These are phyloP conservation scores for Tyrophagus putrescentiae DNA, from an alignment of 1,140 invertebrate species.

Conservation along the genomic window DNA sequence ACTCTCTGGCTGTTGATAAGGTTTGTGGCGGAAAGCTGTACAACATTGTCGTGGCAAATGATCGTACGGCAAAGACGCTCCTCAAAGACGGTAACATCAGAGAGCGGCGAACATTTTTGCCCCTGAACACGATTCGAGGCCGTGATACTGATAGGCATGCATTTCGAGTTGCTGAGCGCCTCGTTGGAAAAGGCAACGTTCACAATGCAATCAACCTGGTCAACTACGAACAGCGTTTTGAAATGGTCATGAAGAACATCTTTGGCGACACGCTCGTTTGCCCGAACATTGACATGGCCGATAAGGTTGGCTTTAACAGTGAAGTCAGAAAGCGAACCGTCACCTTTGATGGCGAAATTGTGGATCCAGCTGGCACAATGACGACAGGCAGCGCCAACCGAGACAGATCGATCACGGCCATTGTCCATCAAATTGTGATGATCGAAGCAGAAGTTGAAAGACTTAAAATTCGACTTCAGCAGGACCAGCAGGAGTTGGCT, in stretches of 20 bases:
- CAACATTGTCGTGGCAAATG: conserved; percentile 77
- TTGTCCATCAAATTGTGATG: conserved; percentile 14
- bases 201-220: conserved; percentile 65
- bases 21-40: conserved; percentile 71
- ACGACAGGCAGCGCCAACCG: conserved; percentile 43
- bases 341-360: conserved; percentile 78
- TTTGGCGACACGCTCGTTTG: conserved; percentile 78
- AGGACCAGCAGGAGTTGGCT: conserved; percentile 40
- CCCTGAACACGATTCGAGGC: conserved; percentile 73
- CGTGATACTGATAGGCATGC: conserved; percentile 44
- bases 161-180: conserved; percentile 50
- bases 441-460: conserved; percentile 38
- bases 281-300: conserved; percentile 59
- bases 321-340: conserved; percentile 60
- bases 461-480: conserved; percentile 38
- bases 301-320: conserved; percentile 55
- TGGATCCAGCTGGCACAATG: conserved; percentile 72
- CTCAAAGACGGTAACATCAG: conserved; percentile 64
- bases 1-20: conserved; percentile 57
- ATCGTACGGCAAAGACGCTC: conserved; percentile 64
- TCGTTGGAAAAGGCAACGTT: conserved; percentile 62
- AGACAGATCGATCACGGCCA: not conserved
- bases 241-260: conserved; percentile 67
- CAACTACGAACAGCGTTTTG: conserved; percentile 50
- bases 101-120: conserved; percentile 62